Base-by-base conservation (phyloP, 2,797 vertebrate genomes). In the Brachyrhaphis roseni region DNA sequence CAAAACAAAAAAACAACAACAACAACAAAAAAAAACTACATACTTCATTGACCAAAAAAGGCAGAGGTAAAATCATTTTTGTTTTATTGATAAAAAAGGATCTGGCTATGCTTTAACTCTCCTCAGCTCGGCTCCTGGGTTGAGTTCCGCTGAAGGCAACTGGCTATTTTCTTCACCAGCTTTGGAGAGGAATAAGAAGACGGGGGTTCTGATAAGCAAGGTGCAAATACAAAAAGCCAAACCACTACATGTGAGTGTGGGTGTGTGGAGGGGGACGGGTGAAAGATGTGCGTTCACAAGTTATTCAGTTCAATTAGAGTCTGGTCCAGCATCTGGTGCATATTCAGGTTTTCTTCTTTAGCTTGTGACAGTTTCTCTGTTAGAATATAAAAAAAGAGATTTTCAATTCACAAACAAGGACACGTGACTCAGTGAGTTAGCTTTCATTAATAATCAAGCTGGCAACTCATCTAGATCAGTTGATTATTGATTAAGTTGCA, bases 271-370 rank as follows among this genome's bases (percentile, higher is more conserved):
- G 10, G 78, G 31, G 43, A 53, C 51, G 93, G 87, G 93, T 95
- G 26, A 45, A 83, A 96, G 94, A 90, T 57, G 90, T 89, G 90
- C 85, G 93, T 97, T 99, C 97, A 99, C 98, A 99, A 98, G 95
- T 98, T 99, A 97, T 99, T 99, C 96, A 99, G 96, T 96, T 99
- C 98, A 97, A 98, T 97, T 96, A 99, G 97, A 96, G 98, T 99
- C 96, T 99, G 98, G 97, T 99, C 98, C 97, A 99, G 95, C 98
- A 99, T 99, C 97, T 99, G 98, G 94, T 99, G 97, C 98, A 99
- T 99, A 94, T 96, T 97, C 94, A 99, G 96, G 96, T 99, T 99
- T 92, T 99, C 98, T 96, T 99, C 98, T 96, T 99, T 99, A 97
- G 98, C 98, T 87, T 98, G 97, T 85, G 98, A 96, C 95, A 99